These are phyloP conservation scores for Drosophila gaucha DNA, from an alignment of 2,888 invertebrate species.

Conservation along the genomic window DNA sequence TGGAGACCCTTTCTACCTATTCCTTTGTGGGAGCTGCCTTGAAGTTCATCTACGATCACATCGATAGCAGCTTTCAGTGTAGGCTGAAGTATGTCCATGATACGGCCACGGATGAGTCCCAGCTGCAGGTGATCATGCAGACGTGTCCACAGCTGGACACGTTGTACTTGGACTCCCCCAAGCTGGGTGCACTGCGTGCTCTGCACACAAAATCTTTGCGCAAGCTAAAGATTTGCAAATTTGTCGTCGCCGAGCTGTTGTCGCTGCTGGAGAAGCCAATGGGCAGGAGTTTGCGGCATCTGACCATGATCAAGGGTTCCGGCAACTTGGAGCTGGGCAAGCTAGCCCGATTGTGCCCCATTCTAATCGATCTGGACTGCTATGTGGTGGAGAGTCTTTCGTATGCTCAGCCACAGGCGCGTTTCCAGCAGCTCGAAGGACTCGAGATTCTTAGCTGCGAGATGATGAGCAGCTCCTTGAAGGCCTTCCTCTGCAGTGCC, in stretches of 20 bases:
- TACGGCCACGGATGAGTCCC: slow-evolving; percentile 87
- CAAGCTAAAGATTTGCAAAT: slow-evolving; percentile 88
- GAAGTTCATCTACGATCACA: slow-evolving; percentile 86
- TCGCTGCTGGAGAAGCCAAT: slow-evolving; percentile 86
- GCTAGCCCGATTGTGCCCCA: slow-evolving; percentile 87
- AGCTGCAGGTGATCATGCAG: slow-evolving; percentile 87
- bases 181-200: slow-evolving; percentile 83
- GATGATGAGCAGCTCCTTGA: slow-evolving; percentile 86
- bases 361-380: slow-evolving; percentile 88
- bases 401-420: slow-evolving; percentile 85
- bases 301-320: slow-evolving; percentile 87
- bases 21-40: slow-evolving; percentile 89
- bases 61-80: slow-evolving; percentile 87
- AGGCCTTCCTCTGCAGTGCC: slow-evolving; percentile 87
- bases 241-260: slow-evolving; percentile 87
- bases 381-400: slow-evolving; percentile 88
- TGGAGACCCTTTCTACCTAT: slow-evolving; percentile 88
- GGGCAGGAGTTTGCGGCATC: slow-evolving; percentile 86
- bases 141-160: slow-evolving; percentile 88
- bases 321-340: slow-evolving; percentile 87
- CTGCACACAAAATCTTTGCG: slow-evolving; percentile 83
- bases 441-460: slow-evolving; percentile 89
- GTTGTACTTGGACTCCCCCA: slow-evolving; percentile 88
- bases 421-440: slow-evolving; percentile 88
- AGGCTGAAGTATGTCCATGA: slow-evolving; percentile 89